phyloP scores from a whole-genome alignment of 2,113 vertebrate genomes.

The Panthera uncia region DNA sequence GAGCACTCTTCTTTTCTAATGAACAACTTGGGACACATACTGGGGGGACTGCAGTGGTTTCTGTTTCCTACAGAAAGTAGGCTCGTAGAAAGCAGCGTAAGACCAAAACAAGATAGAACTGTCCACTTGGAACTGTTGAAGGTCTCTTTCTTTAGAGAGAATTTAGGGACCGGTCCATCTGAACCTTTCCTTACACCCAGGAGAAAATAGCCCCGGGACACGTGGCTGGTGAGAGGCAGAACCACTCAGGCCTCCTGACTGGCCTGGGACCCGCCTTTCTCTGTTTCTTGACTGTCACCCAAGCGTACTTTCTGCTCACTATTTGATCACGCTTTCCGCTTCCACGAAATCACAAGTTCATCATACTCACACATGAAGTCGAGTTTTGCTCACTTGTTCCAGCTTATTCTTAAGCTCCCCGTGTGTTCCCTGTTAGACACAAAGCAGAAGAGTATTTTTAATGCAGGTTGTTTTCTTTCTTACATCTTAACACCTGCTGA shows the following conservation, averaged over 20 bases:
- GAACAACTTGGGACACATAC: not conserved
- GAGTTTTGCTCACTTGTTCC: constrained; percentile 1
- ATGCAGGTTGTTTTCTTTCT: constrained; percentile 24
- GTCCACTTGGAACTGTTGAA: not conserved
- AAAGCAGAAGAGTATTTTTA: constrained; percentile 1
- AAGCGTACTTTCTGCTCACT: not conserved
- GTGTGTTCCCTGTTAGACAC: not conserved
- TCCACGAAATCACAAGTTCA: not conserved
- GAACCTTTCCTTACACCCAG: not conserved
- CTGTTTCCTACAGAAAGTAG: not conserved
- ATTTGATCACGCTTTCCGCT: not conserved
- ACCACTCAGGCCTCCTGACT: not conserved
- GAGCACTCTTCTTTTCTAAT: not conserved
- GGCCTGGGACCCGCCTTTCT: not conserved
- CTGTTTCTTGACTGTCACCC: not conserved
- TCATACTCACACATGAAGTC: not conserved
- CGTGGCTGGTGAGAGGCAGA: not conserved
- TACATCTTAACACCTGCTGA: constrained; percentile 9
- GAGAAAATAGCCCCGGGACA: not conserved
- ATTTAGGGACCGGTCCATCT: not conserved
- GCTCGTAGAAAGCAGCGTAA: not conserved
- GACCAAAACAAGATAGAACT: not conserved
- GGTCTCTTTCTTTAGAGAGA: not conserved
- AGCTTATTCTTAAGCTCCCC: constrained; percentile 12
- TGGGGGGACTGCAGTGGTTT: not conserved